A percentile compares a stretch with the other conserved stretches of the same genome.
Evolutionary conservation across 2,888 invertebrate species (phyloP).

Genomic region (Melanargia galathea): DNA sequence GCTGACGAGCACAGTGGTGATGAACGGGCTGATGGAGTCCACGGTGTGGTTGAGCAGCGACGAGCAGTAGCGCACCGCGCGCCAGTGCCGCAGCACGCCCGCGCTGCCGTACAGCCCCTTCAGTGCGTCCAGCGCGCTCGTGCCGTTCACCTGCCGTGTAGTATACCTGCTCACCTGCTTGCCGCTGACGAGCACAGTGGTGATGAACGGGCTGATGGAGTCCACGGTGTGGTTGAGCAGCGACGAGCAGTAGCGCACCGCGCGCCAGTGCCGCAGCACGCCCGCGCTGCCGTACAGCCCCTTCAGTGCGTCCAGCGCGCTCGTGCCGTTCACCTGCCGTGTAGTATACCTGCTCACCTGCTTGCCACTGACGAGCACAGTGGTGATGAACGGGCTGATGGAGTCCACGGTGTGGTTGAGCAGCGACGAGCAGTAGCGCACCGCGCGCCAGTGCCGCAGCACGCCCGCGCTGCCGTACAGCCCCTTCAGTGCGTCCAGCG

Average conservation of each 20-base stretch:
- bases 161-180: conserved; percentile 86
- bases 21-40: conserved; percentile 98
- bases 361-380: conserved; percentile 98
- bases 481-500: conserved; percentile 86
- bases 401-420: conserved; percentile 98
- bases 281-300: conserved; percentile 92
- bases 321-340: conserved; percentile 70
- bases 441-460: conserved; percentile 94
- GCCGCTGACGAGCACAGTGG: conserved; percentile 97
- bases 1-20: conserved; percentile 98
- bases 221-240: conserved; percentile 97
- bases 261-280: conserved; percentile 93
- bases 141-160: conserved; percentile 65
- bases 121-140: conserved; percentile 85
- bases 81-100: conserved; percentile 94
- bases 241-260: conserved; percentile 97
- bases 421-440: conserved; percentile 96
- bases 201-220: conserved; percentile 98
- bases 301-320: conserved; percentile 87
- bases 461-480: conserved; percentile 93
- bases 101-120: conserved; percentile 90
- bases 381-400: conserved; percentile 98
- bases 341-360: conserved; percentile 79
- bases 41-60: conserved; percentile 96
- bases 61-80: conserved; percentile 96